Evolutionary conservation across 2,888 invertebrate genomes (phyloP), one percentile per base, ranked within the genome.

Genomic region (Rhagium mordax): DNA sequence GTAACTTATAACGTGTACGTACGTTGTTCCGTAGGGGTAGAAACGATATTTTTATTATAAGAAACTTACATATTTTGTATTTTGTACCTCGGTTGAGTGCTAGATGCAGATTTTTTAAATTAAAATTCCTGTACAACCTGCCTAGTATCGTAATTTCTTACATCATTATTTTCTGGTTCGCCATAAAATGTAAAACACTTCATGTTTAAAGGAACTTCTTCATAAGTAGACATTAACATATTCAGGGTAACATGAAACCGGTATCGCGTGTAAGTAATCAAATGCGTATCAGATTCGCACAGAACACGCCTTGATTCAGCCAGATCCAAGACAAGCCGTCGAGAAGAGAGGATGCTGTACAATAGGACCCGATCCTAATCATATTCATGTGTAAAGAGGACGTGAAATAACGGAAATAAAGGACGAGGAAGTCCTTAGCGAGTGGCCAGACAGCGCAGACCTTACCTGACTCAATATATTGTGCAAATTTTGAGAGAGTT

Each of bases 181-280:
- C 64, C 71, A 64, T 57, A 55, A 71, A 69, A 68, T 66, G 21
- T 65, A 51, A 69, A 62, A 68, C 57, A 64, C 64, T 57, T 74
- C 74, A 69, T 61, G 57, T 62, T 60, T 65, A 68, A 55, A 71
- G 60, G 69, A 71, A 75, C 66, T 72, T 60, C 61, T 61, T 60
- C 55, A 62, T 71, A 67, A 70, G 61, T 57, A 72, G 62, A 71
- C 77, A 79, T 80, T 79, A 79, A 78, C 77, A 77, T 79, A 77
- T 74, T 76, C 77, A 72, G 72, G 73, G 79, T 80, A 79, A 79
- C 77, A 65, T 76, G 68, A 81, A 81, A 81, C 81, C 78, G 77
- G 81, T 81, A 81, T 81, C 79, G 78, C 79, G 79, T 81, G 81
- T 77, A 77, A 33, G 79, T 71, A 78, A 81, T 81, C 81, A 81